Evolutionary conservation across 2,888 invertebrate genomes (phyloP).

Genomic region (Troides helena): DNA sequence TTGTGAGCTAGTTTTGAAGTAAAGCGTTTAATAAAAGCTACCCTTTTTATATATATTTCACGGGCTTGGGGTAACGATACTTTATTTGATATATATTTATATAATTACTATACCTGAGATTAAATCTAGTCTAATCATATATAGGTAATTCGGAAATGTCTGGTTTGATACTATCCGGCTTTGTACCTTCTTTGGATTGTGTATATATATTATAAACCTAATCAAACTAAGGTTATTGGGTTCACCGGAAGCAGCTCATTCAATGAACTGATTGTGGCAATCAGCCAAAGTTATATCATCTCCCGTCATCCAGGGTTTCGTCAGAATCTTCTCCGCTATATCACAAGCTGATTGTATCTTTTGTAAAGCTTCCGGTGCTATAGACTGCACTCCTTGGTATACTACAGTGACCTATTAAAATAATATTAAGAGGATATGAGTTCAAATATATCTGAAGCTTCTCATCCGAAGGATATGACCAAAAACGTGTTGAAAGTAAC

Average conservation of each 20-base stretch:
- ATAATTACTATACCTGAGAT: no score
- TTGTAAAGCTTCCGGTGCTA: slow-evolving; percentile 35
- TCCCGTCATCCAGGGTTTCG: slow-evolving; percentile 72
- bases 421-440: not conserved
- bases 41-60: no score
- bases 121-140: no score
- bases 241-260: slow-evolving; percentile 45
- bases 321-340: slow-evolving; percentile 72
- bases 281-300: slow-evolving; percentile 80
- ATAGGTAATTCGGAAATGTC: no score
- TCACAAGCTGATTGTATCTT: slow-evolving; percentile 43
- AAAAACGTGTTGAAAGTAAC: no score
- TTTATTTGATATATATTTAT: no score
- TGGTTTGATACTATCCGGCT: no score
- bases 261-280: slow-evolving; percentile 67
- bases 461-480: no score
- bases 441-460: no score
- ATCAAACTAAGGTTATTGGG: slow-evolving; percentile 29
- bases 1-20: not conserved
- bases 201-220: no score
- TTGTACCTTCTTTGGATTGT: no score
- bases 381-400: slow-evolving; percentile 35
- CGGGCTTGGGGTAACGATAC: no score
- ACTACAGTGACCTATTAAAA: slow-evolving; percentile 39
- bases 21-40: not conserved